A percentile compares a stretch with the other conserved stretches of the same genome.
These are phyloP conservation scores for Phenacoccus solenopsis DNA, from an alignment of 1,140 invertebrate species.

Conservation along the genomic window DNA sequence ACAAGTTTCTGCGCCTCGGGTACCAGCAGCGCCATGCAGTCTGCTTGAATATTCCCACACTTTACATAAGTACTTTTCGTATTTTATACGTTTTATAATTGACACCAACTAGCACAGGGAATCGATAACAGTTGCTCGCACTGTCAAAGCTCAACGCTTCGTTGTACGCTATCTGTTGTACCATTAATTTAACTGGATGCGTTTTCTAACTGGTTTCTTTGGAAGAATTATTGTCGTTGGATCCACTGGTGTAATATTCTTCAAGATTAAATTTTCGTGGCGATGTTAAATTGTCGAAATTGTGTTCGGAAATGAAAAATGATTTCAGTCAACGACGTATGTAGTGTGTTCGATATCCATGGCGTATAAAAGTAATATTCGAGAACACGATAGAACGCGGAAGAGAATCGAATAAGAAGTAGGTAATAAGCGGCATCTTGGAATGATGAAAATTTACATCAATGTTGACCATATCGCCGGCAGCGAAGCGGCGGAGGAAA, in stretches of 20 bases:
- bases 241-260: too few relatives aligned
- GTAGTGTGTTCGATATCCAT: too few relatives aligned
- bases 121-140: neutral
- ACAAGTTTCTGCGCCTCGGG: neutral
- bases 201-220: neutral
- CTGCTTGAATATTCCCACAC: neutral
- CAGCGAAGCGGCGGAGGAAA: neutral
- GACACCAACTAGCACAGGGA: neutral
- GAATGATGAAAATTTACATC: too few relatives aligned
- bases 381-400: too few relatives aligned
- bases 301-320: too few relatives aligned
- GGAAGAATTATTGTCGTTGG: neutral
- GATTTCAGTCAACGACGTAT: too few relatives aligned
- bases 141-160: neutral
- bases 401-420: too few relatives aligned
- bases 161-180: neutral
- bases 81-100: neutral
- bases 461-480: too few relatives aligned
- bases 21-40: neutral
- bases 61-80: conserved; percentile 3
- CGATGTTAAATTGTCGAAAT: too few relatives aligned
- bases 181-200: neutral
- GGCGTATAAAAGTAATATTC: too few relatives aligned
- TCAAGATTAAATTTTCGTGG: too few relatives aligned
- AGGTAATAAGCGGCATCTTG: too few relatives aligned